Evolutionary conservation across 2,797 vertebrate species (phyloP).

Genomic region (Pelodytes ibericus): DNA sequence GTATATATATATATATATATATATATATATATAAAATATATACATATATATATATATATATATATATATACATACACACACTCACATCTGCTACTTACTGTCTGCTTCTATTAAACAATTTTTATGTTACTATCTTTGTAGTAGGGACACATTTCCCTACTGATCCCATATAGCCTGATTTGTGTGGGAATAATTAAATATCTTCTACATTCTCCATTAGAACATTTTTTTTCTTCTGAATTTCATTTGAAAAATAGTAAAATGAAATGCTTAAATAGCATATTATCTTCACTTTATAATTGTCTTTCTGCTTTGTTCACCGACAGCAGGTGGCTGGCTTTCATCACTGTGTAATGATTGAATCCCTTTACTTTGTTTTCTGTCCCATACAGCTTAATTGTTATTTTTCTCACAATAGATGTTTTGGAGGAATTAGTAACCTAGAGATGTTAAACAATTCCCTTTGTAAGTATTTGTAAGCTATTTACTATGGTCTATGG

Average conservation of each 20-base stretch:
- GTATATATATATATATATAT: too few species aligned
- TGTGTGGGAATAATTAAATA: constrained; percentile 46
- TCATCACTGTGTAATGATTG: constrained; percentile 52
- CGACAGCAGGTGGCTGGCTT: constrained; percentile 50
- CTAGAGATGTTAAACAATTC: constrained; percentile 32
- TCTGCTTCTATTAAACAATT: too few species aligned
- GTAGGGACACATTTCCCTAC: too few species aligned
- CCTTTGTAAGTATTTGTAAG: constrained; percentile 26
- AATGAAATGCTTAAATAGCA: constrained; percentile 47
- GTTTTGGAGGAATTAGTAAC: constrained; percentile 22
- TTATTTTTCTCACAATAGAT: constrained; percentile 46
- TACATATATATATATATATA: too few species aligned
- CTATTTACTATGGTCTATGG: constrained; percentile 12
- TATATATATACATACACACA: too few species aligned
- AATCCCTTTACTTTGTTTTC: constrained; percentile 42
- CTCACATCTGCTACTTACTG: too few species aligned
- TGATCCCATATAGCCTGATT: too few species aligned
- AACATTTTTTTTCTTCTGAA: constrained; percentile 26
- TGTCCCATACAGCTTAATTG: constrained; percentile 41
- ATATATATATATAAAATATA: too few species aligned
- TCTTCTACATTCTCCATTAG: constrained; percentile 5
- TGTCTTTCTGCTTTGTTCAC: constrained; percentile 43
- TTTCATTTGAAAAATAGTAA: constrained; percentile 31
- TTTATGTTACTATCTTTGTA: too few species aligned
- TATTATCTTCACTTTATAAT: constrained; percentile 44